Base-by-base conservation (phyloP, 2,797 vertebrate species). In the Lerista edwardsae region DNA sequence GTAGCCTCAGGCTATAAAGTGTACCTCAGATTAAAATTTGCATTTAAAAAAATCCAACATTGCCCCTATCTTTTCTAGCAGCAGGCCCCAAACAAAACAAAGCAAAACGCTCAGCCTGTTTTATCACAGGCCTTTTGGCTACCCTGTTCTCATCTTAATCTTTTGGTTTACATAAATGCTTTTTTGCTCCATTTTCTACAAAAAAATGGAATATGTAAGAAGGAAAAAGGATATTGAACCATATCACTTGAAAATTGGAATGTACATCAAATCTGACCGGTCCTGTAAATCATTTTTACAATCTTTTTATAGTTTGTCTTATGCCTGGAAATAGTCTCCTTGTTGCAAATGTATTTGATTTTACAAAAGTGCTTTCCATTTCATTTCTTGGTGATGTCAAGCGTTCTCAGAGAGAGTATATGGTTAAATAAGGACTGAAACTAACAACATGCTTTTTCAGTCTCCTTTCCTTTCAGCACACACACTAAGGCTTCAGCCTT, bases 231-330 rank as follows among this genome's bases (percentile, higher is more conserved):
- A 25, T 23, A 74, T n/a, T 19, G 44, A 47, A 19, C 27, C 44
- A 6, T n/a, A 74, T 74, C 71, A 14, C 71, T 73, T 73, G 72
- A 44, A 51, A 51, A 74, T 29, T 51, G 15, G 41, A 73, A 73
- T 47, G 41, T 21, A 47, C 41, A 74, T 31, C 44, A 17, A 23
- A 19, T 47, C 47, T 15, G 14, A 31, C 15, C 7, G 15, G 31
- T 10, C 21, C 36, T 72, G 74, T 27, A 82, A 86, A 84, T 44
- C 62, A 51, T 79, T 27, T 0, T 61, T 86, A 29, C n/a, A 1
- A 57, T 41, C 51, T 55, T 55, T 80, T 87, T 88, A 51, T 86
- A 31, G 17, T 62, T n/a, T 47, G 31, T 29, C 62, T 62, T 81
- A 84, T 19, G 68, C n/a, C 73, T 71, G 39, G 41, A 75, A 76